Evolutionary conservation across 1,140 invertebrate species (phyloP).

Genomic region (Drosophila nannoptera): DNA sequence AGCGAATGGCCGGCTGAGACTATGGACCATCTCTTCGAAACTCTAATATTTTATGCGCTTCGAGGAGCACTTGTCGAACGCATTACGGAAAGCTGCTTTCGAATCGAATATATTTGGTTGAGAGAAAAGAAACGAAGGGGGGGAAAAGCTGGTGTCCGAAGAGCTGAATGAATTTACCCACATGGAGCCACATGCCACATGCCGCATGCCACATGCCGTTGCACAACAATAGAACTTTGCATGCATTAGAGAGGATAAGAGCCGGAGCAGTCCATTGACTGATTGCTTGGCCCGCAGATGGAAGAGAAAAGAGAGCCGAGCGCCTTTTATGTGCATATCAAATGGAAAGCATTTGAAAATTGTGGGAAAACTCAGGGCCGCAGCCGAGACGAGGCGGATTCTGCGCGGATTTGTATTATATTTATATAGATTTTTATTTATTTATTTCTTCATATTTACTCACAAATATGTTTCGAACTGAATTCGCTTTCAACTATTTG

Average conservation of each 20-base stretch:
- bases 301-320: background rate
- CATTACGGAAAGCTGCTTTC: too few relatives aligned
- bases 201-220: background rate
- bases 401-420: too few relatives aligned
- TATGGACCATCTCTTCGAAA: too few relatives aligned
- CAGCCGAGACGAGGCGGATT: too few relatives aligned
- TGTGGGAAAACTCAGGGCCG: background rate
- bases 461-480: too few relatives aligned
- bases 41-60: too few relatives aligned
- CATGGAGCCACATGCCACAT: background rate
- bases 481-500: too few relatives aligned
- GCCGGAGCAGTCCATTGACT: background rate
- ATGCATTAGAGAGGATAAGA: background rate
- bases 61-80: too few relatives aligned
- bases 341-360: background rate
- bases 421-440: too few relatives aligned
- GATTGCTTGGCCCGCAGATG: background rate
- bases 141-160: background rate
- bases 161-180: background rate
- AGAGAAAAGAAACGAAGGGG: background rate
- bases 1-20: background rate
- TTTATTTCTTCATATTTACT: too few relatives aligned
- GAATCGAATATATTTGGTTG: too few relatives aligned
- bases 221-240: slow-evolving; percentile 1
- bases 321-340: background rate